Evolutionary conservation across 2,888 invertebrate species (phyloP).

Genomic region (Allygus modestus): DNA sequence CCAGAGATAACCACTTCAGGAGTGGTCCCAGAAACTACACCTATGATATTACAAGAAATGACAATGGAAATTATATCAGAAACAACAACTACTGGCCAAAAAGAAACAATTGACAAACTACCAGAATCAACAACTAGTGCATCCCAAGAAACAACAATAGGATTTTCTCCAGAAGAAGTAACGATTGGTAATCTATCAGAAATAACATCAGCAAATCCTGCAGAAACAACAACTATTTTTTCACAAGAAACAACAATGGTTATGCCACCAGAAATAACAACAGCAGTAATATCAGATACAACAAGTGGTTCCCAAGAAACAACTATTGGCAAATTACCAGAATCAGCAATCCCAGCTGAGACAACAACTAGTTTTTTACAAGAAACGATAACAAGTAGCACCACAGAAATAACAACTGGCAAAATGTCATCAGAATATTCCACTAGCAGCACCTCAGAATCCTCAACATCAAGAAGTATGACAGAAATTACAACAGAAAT

Average conservation of each 20-base stretch:
- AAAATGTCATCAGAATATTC: background rate
- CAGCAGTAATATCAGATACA: conserved; percentile 32
- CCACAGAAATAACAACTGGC: conserved; percentile 21
- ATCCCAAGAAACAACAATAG: background rate
- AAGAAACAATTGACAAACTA: background rate
- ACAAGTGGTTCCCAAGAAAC: conserved; percentile 22
- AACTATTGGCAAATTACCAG: conserved; percentile 22
- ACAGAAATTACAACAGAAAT: background rate
- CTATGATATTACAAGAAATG: conserved; percentile 22
- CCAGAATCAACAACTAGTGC: conserved; percentile 1
- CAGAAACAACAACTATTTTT: background rate
- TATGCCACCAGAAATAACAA: conserved; percentile 30
- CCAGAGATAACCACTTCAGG: conserved; percentile 46
- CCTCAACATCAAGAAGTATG: background rate
- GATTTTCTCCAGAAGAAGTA: background rate
- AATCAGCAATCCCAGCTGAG: background rate
- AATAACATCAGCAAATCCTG: conserved; percentile 18
- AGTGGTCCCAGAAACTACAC: conserved; percentile 17
- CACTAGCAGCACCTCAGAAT: background rate
- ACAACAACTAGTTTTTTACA: conserved; percentile 9
- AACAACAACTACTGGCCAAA: conserved; percentile 13
- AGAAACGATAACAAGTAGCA: conserved; percentile 12
- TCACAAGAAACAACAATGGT: conserved; percentile 8
- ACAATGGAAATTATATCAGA: conserved; percentile 21
- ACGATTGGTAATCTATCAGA: conserved; percentile 33